Percentiles rank a stretch among this genome's conserved stretches.
Evolutionary conservation across 1,140 invertebrate species (phyloP).

Genomic region (Adoxophyes honmai): DNA sequence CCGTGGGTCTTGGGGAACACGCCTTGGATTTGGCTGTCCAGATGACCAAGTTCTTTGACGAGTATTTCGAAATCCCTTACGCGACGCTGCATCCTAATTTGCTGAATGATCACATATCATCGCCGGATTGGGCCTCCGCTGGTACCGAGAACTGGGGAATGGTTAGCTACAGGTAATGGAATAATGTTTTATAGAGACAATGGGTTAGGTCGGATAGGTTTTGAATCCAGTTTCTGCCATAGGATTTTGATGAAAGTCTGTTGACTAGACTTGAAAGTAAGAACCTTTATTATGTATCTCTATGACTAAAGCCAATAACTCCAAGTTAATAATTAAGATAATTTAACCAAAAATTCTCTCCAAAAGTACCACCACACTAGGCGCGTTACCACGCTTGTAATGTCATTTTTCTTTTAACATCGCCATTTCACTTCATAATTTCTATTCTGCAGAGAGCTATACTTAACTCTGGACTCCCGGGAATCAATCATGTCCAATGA

Average conservation of each 20-base stretch:
- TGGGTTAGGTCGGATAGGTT: no score
- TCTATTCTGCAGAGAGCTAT: slow-evolving; percentile 76
- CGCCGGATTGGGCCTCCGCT: slow-evolving; percentile 85
- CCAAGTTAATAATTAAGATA: no score
- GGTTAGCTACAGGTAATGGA: slow-evolving; percentile 80
- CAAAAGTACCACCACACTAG: no score
- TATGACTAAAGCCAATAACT: no score
- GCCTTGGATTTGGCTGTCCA: slow-evolving; percentile 50
- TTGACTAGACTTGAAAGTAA: no score
- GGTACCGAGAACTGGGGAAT: slow-evolving; percentile 83
- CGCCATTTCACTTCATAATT: background rate
- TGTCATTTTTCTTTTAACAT: no score
- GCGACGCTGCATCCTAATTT: slow-evolving; percentile 56
- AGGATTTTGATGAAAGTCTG: no score
- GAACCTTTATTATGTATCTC: no score
- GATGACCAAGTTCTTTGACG: slow-evolving; percentile 66
- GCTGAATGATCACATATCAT: slow-evolving; percentile 80
- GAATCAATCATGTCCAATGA: slow-evolving; percentile 71
- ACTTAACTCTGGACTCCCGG: slow-evolving; percentile 75
- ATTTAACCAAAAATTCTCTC: no score
- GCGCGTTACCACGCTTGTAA: no score
- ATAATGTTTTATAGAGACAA: no score
- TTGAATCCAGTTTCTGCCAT: no score
- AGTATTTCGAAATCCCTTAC: slow-evolving; percentile 65
- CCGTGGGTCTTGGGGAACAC: slow-evolving; percentile 81